These are phyloP conservation scores for Cancer borealis DNA, from an alignment of 2,888 invertebrate species.

Conservation along the genomic window DNA sequence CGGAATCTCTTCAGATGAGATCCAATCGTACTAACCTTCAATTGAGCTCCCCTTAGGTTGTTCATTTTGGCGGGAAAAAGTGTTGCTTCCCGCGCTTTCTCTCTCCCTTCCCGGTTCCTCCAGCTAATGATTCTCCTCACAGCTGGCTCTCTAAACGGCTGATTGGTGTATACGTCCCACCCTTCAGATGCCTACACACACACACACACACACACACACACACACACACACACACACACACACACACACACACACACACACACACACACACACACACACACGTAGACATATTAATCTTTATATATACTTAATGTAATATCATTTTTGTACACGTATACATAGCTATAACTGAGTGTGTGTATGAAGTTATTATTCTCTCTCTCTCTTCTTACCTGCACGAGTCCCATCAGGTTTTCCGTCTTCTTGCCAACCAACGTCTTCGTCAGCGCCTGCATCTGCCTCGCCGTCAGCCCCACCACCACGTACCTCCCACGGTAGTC, in stretches of 20 bases:
- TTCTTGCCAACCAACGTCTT: neutral
- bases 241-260: neutral
- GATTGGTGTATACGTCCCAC: no score
- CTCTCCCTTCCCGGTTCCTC: neutral
- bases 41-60: neutral
- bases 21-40: neutral
- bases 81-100: neutral
- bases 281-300: neutral
- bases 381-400: constrained; percentile 28
- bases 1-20: neutral
- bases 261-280: neutral
- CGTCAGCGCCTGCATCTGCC: neutral
- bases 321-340: no score
- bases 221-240: neutral
- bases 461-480: neutral
- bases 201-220: neutral
- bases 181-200: no score
- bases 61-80: neutral
- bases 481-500: constrained; percentile 14
- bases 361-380: no score
- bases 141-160: no score
- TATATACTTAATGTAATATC: no score
- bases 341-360: no score
- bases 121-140: neutral
- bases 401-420: constrained; percentile 10